phyloP scores from a whole-genome alignment of 2,113 vertebrate genomes.

The Tragelaphus scriptus region DNA sequence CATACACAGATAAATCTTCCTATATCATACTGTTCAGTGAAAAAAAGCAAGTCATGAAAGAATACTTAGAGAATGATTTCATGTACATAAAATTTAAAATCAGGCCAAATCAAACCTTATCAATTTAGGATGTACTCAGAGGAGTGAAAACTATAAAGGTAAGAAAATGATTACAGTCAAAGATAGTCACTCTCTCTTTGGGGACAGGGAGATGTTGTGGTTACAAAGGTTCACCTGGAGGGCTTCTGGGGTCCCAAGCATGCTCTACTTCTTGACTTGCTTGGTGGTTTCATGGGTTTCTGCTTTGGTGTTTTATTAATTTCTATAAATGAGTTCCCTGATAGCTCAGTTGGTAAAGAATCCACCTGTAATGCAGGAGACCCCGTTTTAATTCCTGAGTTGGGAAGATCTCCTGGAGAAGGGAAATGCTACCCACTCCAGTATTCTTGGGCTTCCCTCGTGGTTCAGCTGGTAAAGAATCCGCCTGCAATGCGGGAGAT shows the following conservation, averaged over 20 bases:
- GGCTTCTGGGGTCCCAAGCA: not conserved
- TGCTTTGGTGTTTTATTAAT: not conserved
- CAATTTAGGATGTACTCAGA: not conserved
- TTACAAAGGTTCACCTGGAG: not conserved
- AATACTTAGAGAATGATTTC: not conserved
- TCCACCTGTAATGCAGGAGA: not conserved
- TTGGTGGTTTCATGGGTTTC: not conserved
- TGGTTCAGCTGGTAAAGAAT: not conserved
- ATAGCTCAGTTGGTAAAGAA: not conserved
- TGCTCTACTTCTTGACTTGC: not conserved
- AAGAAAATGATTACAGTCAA: not conserved
- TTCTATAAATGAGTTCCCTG: not conserved
- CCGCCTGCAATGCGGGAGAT: not conserved
- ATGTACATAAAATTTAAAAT: not conserved
- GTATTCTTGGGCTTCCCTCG: not conserved
- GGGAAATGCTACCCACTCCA: too few relatives aligned
- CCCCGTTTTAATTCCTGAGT: not conserved
- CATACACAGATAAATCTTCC: not conserved
- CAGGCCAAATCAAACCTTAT: not conserved
- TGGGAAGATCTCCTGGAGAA: not conserved
- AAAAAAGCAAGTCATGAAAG: not conserved
- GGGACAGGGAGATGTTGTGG: too few relatives aligned
- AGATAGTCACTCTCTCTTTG: too few relatives aligned
- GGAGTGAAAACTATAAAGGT: not conserved
- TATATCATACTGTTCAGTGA: not conserved